A percentile compares a stretch with the other conserved stretches of the same genome.
Evolutionary conservation across 2,113 vertebrate species (phyloP).

Genomic region (Brachypodius melanocephalos): DNA sequence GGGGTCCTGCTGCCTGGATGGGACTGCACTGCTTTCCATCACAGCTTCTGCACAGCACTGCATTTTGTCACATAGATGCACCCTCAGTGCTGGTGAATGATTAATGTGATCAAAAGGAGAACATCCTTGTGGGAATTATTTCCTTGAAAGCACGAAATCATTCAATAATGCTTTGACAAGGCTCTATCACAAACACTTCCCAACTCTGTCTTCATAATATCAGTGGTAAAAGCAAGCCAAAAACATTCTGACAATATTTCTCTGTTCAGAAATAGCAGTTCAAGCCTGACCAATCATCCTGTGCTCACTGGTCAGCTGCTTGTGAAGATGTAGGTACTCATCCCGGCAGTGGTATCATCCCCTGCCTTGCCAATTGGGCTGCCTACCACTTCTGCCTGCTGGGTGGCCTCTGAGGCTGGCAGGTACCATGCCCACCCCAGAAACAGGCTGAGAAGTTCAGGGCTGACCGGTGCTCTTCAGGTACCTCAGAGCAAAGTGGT

Average conservation of each 20-base stretch:
- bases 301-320: background rate
- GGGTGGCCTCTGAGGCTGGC: background rate
- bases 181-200: background rate
- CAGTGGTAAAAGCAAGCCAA: background rate
- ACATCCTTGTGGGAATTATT: background rate
- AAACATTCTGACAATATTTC: background rate
- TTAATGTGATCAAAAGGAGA: background rate
- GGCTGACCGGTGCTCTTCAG: background rate
- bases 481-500: fast-evolving
- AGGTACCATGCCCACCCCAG: background rate
- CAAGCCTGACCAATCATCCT: background rate
- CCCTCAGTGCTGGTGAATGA: background rate
- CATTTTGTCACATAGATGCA: background rate
- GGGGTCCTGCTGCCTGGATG: background rate
- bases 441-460: background rate
- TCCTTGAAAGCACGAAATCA: background rate
- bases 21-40: background rate
- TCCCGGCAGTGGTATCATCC: background rate
- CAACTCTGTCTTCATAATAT: background rate
- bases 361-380: background rate
- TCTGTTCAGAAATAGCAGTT: background rate
- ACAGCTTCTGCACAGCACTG: background rate
- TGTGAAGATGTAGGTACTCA: background rate
- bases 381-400: background rate
- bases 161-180: background rate